A percentile compares a stretch with the other conserved stretches of the same genome.
Conservation (phyloP, 2,888 invertebrate species). For the Neoitamus cyanurus region DNA sequence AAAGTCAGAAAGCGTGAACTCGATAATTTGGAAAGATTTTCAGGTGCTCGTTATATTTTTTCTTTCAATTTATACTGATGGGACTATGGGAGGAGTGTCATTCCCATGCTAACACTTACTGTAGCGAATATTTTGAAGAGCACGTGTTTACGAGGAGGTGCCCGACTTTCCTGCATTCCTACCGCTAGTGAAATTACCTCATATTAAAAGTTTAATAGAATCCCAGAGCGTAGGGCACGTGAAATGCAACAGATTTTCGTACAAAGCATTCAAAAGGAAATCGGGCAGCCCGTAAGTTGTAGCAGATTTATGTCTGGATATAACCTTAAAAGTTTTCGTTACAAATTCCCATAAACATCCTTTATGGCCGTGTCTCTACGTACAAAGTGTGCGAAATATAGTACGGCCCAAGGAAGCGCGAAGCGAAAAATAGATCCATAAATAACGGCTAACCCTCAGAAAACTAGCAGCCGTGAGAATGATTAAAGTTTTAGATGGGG, state of each 20-base stretch:
- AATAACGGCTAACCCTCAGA: constrained; percentile 15
- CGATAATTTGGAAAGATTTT: too few species aligned
- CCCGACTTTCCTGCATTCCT: too few species aligned
- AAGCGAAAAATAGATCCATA: constrained; percentile 25
- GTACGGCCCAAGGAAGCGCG: not conserved
- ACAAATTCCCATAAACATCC: constrained; percentile 22
- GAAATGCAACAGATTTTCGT: not conserved
- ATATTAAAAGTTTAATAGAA: not conserved
- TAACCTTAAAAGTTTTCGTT: not conserved
- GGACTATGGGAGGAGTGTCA: too few species aligned
- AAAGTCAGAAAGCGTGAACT: too few species aligned
- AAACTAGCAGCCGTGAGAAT: constrained; percentile 19
- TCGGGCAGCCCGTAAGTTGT: not conserved
- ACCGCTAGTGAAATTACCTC: not conserved
- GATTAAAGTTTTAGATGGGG: constrained; percentile 17
- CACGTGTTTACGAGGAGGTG: too few species aligned
- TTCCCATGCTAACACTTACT: too few species aligned
- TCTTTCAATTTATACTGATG: too few species aligned
- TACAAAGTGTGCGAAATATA: not conserved
- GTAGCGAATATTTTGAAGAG: too few species aligned
- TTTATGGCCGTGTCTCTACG: not conserved
- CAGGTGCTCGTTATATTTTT: too few species aligned
- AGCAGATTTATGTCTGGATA: constrained; percentile 7
- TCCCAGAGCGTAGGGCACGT: not conserved
- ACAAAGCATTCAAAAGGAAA: not conserved